Evolutionary conservation across 2,888 invertebrate genomes (phyloP).

Genomic region (Erebia ligea): DNA sequence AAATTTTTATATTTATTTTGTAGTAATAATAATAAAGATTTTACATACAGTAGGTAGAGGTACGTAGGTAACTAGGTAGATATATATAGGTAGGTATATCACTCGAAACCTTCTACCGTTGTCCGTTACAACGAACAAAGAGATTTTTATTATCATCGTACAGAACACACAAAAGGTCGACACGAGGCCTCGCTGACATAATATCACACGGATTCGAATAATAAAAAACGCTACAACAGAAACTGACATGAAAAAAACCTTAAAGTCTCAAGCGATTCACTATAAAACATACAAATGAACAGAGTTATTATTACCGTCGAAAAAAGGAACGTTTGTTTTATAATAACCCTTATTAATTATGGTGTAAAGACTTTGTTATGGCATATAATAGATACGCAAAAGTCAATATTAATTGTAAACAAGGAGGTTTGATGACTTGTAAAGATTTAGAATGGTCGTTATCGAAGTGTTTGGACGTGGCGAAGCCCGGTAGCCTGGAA

Average conservation of each 20-base stretch:
- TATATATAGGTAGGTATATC: constrained; percentile 23
- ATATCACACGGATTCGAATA: constrained; percentile 68
- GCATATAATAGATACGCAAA: not conserved
- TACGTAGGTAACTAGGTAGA: not conserved
- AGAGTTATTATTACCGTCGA: constrained; percentile 37
- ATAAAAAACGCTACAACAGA: constrained; percentile 57
- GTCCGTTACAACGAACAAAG: constrained; percentile 63
- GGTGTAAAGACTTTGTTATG: constrained; percentile 46
- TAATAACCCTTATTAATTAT: constrained; percentile 44
- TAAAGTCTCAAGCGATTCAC: constrained; percentile 69
- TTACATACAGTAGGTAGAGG: not conserved
- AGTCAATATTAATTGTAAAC: constrained; percentile 31
- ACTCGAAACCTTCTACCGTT: constrained; percentile 51
- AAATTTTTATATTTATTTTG: not conserved
- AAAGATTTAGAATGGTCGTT: constrained; percentile 56
- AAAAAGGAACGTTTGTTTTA: constrained; percentile 21
- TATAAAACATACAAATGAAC: constrained; percentile 57
- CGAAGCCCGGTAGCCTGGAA: constrained; percentile 70
- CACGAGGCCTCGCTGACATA: constrained; percentile 67
- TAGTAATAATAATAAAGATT: constrained; percentile 6
- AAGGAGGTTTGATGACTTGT: constrained; percentile 54
- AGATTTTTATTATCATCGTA: constrained; percentile 58
- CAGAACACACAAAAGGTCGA: constrained; percentile 57
- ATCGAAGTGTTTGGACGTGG: constrained; percentile 51
- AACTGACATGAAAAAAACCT: constrained; percentile 44